Conservation (phyloP, 92 coral and sea anemone species). For the Parazoanthus swiftii region DNA sequence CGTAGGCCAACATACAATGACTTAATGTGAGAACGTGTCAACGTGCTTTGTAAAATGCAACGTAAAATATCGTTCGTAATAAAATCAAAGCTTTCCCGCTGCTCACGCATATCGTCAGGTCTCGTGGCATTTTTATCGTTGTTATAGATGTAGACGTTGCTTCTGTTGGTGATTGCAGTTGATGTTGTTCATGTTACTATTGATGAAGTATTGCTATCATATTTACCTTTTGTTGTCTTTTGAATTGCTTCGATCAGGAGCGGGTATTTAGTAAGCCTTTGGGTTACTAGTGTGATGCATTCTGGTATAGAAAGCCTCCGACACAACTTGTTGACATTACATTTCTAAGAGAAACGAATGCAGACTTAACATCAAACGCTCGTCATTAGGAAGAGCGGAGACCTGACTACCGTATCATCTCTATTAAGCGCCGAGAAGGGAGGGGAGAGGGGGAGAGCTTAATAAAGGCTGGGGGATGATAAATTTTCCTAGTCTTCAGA, state of each 20-base stretch:
- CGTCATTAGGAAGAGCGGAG: background rate
- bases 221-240: slow-evolving; percentile 90
- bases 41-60: background rate
- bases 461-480: too few relatives aligned
- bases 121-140: too few relatives aligned
- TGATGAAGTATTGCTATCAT: slow-evolving; percentile 1
- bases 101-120: background rate
- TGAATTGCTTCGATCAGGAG: slow-evolving; percentile 89
- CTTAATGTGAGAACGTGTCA: too few relatives aligned
- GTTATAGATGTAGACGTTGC: background rate
- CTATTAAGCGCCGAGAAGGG: too few relatives aligned
- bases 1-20: too few relatives aligned
- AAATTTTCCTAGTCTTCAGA: too few relatives aligned
- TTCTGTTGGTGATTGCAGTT: slow-evolving; percentile 51
- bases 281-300: slow-evolving; percentile 94
- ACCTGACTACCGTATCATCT: background rate
- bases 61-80: too few relatives aligned
- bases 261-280: slow-evolving; percentile 94
- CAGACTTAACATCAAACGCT: background rate
- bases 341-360: slow-evolving; percentile 61
- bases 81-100: background rate
- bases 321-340: slow-evolving; percentile 80
- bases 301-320: slow-evolving; percentile 92
- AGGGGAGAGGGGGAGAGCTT: too few relatives aligned
- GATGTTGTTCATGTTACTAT: slow-evolving; percentile 71